phyloP scores from a whole-genome alignment of 92 coral and sea anemone genomes.

The Hydrozoanthus gracilis region DNA sequence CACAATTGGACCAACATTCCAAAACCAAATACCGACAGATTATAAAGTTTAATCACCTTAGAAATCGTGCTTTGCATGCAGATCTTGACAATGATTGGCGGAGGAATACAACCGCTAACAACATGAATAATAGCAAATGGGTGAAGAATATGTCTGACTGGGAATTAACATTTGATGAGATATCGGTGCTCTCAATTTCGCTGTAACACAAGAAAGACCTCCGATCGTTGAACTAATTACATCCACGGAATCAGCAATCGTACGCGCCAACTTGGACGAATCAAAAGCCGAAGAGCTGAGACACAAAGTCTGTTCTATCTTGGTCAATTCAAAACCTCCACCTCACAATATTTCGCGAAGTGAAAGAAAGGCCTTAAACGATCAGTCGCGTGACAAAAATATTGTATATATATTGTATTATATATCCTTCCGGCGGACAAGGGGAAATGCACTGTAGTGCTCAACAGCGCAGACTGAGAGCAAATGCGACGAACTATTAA shows the following conservation, averaged over 20 bases:
- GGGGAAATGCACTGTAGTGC: neutral
- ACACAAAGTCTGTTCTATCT: slow-evolving; percentile 34
- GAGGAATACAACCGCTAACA: neutral
- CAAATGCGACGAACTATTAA: slow-evolving; percentile 11
- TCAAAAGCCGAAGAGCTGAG: slow-evolving; percentile 32
- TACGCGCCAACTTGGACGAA: slow-evolving; percentile 10
- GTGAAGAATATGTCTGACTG: slow-evolving; percentile 27
- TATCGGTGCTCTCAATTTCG: slow-evolving; percentile 27
- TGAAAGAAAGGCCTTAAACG: slow-evolving; percentile 28
- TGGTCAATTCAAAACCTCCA: slow-evolving; percentile 11
- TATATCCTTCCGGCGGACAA: neutral
- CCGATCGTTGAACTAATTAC: slow-evolving; percentile 18
- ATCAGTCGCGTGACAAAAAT: slow-evolving; percentile 12
- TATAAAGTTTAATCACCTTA: neutral
- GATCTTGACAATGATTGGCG: slow-evolving; percentile 3
- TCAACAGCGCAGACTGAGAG: slow-evolving; percentile 16
- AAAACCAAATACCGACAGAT: neutral
- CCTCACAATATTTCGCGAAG: slow-evolving; percentile 21
- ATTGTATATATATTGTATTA: no score
- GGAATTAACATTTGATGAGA: slow-evolving; percentile 22
- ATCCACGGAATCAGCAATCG: slow-evolving; percentile 18
- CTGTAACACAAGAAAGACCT: slow-evolving; percentile 11
- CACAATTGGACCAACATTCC: neutral
- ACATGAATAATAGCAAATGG: slow-evolving; percentile 6
- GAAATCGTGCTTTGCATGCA: neutral